These are phyloP conservation scores for Tethya wilhelma DNA, from an alignment of 37 sponge, comb jelly and placozoan species.

Conservation along the genomic window DNA sequence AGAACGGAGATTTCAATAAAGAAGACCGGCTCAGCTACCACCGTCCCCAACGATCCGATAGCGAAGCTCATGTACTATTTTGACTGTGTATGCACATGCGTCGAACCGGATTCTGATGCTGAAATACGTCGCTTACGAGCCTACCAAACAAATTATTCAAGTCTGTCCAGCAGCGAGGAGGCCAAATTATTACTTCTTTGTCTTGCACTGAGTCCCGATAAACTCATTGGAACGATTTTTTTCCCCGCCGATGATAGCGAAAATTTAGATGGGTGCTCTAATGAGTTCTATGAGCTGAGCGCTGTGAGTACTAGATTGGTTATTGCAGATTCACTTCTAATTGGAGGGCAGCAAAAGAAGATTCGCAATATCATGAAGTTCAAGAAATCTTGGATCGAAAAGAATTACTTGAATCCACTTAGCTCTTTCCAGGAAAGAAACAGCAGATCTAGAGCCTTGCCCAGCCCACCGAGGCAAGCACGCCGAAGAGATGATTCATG, in stretches of 20 bases:
- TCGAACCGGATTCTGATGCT: constrained; percentile 13
- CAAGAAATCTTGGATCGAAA: constrained; percentile 35
- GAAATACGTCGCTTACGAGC: constrained; percentile 15
- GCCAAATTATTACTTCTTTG: constrained; percentile 27
- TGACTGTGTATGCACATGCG: constrained; percentile 35
- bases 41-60: constrained; percentile 27
- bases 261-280: constrained; percentile 1
- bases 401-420: constrained; percentile 25
- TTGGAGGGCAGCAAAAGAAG: constrained; percentile 48
- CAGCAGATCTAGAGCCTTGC: too few relatives aligned
- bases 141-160: constrained; percentile 33
- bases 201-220: constrained; percentile 44
- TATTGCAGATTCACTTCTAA: constrained; percentile 33
- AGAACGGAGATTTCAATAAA: constrained; percentile 26
- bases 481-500: too few relatives aligned
- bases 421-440: constrained; percentile 8
- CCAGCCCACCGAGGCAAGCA: too few relatives aligned
- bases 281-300: constrained; percentile 38
- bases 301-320: constrained; percentile 44
- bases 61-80: constrained; percentile 61
- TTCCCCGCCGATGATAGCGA: constrained; percentile 14
- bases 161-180: constrained; percentile 29
- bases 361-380: constrained; percentile 49
- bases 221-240: constrained; percentile 38
- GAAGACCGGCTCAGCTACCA: constrained; percentile 7